Evolutionary conservation across 2,888 invertebrate genomes (phyloP).

Genomic region (Pollenia amentaria): DNA sequence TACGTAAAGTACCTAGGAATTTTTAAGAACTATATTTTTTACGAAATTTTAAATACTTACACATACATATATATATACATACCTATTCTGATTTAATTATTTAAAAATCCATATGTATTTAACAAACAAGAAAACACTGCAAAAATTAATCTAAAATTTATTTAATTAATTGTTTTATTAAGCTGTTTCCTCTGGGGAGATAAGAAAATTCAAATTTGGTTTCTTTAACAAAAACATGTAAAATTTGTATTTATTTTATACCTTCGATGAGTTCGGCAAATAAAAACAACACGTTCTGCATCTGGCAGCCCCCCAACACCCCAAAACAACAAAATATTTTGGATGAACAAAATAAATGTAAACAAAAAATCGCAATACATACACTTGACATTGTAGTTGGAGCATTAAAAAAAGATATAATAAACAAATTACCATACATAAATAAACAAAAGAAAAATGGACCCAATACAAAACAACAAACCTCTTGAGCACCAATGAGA

Average conservation of each 20-base stretch:
- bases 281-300: constrained; percentile 34
- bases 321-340: background rate
- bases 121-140: background rate
- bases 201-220: background rate
- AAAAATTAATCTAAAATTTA: background rate
- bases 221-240: too few species aligned
- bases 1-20: too few species aligned
- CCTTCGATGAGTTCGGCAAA: background rate
- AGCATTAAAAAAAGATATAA: background rate
- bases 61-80: too few species aligned
- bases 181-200: constrained; percentile 3
- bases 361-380: constrained; percentile 9
- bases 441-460: constrained; percentile 25
- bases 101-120: background rate
- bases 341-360: background rate
- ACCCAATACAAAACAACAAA: background rate
- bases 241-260: too few species aligned
- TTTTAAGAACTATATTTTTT: too few species aligned
- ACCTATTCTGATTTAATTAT: too few species aligned
- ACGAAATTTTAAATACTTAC: too few species aligned
- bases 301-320: background rate
- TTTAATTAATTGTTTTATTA: constrained; percentile 1
- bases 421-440: background rate
- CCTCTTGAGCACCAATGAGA: background rate
- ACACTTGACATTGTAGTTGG: constrained; percentile 47